Evolutionary conservation across 2,113 vertebrate genomes (phyloP), one percentile per base, ranked within the genome.

Genomic region (Sylvilagus bachmani): DNA sequence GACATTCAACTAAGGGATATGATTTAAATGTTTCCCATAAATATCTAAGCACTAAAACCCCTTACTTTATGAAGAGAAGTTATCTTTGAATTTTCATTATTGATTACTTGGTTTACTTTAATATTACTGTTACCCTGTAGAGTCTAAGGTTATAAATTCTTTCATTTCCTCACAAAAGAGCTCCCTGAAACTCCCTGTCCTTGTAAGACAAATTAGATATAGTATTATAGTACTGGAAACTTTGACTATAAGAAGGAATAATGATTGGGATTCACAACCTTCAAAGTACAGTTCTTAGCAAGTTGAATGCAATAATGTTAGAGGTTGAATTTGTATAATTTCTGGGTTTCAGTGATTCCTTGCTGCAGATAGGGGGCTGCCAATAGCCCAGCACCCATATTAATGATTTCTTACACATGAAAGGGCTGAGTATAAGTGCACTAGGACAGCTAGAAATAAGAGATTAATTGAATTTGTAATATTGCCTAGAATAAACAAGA

Each of bases 21-120:
- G 29, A 91, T 91, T 69, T 80, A n/a, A 49, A 89, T 67, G 0
- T 58, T 86, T 67, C 89, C 4, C 27, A 73, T 61, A 87, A 75
- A 61, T 79, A 7, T 22, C 19, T 75, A 55, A 73, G 90, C 53
- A 69, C 17, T 38, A 33, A 49, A 78, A 55, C 36, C 13, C 2
- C 7, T 82, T 49, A 49, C 2, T 80, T 95, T 95, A 53, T 49
- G 53, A 84, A 77, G 17, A 73, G 19, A 2, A 51, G 9, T 70
- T 10, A 1, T 29, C 17, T 88, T 24, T 74, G 36, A 67, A 67
- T 74, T 73, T 62, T 33, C 55, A 69, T 69, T 89, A 79, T 55
- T 58, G 69, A 44, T 51, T 44, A 29, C 7, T 86, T n/a, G 0
- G 27, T 89, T 86, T 38, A 71, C 19, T 13, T 53, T 55, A 69